A percentile compares a stretch with the other conserved stretches of the same genome.
Evolutionary conservation across 2,888 invertebrate species (phyloP).

Genomic region (Diadegma fenestrale): DNA sequence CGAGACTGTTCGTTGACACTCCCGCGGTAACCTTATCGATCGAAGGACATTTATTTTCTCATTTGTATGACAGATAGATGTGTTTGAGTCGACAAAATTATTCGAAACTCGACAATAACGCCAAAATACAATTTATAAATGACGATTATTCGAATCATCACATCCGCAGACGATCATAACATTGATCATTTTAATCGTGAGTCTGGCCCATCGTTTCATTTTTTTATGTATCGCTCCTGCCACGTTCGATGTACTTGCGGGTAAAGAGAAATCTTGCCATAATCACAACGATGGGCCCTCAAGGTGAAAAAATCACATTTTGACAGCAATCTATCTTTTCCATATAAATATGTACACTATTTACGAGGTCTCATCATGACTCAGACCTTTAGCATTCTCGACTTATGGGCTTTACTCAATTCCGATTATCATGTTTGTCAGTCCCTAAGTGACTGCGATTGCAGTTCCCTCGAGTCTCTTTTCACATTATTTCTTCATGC

Average conservation of each 20-base stretch:
- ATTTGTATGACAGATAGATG: conserved; percentile 22
- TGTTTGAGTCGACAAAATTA: conserved; percentile 39
- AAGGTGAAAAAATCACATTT: not conserved
- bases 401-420: not conserved
- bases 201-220: conserved; percentile 12
- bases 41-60: conserved; percentile 48
- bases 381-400: not conserved
- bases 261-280: not conserved
- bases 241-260: not conserved
- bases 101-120: conserved; percentile 35
- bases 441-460: not conserved
- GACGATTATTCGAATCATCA: conserved; percentile 25
- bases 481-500: not conserved
- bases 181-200: conserved; percentile 39
- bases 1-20: conserved; percentile 46
- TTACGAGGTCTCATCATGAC: conserved; percentile 14
- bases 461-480: not conserved
- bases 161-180: conserved; percentile 19
- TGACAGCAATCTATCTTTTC: not conserved
- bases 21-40: conserved; percentile 25
- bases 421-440: not conserved
- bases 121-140: conserved; percentile 41
- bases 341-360: conserved; percentile 5
- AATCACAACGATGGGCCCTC: not conserved
- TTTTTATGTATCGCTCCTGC: not conserved